Percentiles rank a stretch among this genome's conserved stretches.
phyloP scores from a whole-genome alignment of 1,140 invertebrate species.

The Achroia grisella region DNA sequence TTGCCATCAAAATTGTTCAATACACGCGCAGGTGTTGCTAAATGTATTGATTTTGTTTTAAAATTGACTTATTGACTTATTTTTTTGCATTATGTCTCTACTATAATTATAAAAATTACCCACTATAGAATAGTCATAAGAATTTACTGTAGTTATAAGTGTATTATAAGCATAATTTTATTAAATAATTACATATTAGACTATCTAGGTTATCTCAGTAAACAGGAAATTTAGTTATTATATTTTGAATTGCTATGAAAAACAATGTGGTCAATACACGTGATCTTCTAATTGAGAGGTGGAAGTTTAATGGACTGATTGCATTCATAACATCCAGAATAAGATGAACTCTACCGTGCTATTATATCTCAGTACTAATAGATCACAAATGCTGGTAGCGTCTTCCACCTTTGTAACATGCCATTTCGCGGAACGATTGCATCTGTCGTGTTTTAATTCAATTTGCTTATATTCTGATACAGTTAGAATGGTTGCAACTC shows the following conservation, averaged over 20 bases:
- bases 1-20: constrained; percentile 31
- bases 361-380: neutral
- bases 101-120: too few relatives aligned
- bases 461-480: constrained; percentile 2
- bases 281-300: constrained; percentile 12
- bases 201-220: too few relatives aligned
- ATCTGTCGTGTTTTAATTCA: constrained; percentile 9
- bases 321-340: constrained; percentile 2
- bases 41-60: too few relatives aligned
- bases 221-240: too few relatives aligned
- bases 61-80: too few relatives aligned
- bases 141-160: too few relatives aligned
- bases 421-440: constrained; percentile 23
- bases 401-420: constrained; percentile 10
- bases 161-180: too few relatives aligned
- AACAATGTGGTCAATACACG: constrained; percentile 6
- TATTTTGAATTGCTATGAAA: too few relatives aligned
- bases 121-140: too few relatives aligned
- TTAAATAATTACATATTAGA: too few relatives aligned
- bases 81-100: too few relatives aligned
- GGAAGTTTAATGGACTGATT: constrained; percentile 1
- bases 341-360: neutral
- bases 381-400: constrained; percentile 1
- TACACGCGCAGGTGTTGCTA: neutral
- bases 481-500: constrained; percentile 4